A percentile compares a stretch with the other conserved stretches of the same genome.
Evolutionary conservation across 1,140 invertebrate genomes (phyloP).

Genomic region (Physella acuta): DNA sequence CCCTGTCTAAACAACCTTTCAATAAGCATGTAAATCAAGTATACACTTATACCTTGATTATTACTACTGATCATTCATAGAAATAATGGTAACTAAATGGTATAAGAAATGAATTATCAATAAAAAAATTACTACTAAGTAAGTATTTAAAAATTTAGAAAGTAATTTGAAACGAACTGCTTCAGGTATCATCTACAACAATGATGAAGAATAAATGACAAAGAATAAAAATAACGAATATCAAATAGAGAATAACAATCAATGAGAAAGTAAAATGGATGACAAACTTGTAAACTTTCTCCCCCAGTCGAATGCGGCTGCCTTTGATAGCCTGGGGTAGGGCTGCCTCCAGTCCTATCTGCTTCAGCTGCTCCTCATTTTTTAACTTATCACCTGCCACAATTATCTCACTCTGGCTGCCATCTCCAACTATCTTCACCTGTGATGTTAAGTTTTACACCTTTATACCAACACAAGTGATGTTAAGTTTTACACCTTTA

Average conservation of each 20-base stretch:
- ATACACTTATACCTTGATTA: too few relatives aligned
- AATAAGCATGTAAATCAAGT: too few relatives aligned
- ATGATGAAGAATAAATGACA: too few relatives aligned
- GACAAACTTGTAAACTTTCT: slow-evolving; percentile 48
- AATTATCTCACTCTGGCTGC: slow-evolving; percentile 34
- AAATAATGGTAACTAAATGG: too few relatives aligned
- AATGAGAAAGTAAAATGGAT: too few relatives aligned
- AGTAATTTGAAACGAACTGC: too few relatives aligned
- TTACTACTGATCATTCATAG: too few relatives aligned
- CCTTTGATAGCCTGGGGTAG: slow-evolving; percentile 41
- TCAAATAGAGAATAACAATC: neutral
- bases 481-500: neutral
- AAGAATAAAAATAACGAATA: neutral
- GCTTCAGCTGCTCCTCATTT: slow-evolving; percentile 36
- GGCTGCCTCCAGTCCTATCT: slow-evolving; percentile 34
- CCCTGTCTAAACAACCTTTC: too few relatives aligned
- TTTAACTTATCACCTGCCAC: slow-evolving; percentile 48
- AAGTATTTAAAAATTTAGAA: too few relatives aligned
- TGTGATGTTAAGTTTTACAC: slow-evolving; percentile 20
- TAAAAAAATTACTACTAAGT: too few relatives aligned
- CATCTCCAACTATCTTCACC: slow-evolving; percentile 51
- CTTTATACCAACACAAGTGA: neutral
- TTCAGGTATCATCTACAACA: too few relatives aligned
- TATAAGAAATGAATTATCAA: too few relatives aligned
- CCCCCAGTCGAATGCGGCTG: slow-evolving; percentile 36